Evolutionary conservation across 2,888 invertebrate species (phyloP).

Genomic region (Eupeodes luniger): DNA sequence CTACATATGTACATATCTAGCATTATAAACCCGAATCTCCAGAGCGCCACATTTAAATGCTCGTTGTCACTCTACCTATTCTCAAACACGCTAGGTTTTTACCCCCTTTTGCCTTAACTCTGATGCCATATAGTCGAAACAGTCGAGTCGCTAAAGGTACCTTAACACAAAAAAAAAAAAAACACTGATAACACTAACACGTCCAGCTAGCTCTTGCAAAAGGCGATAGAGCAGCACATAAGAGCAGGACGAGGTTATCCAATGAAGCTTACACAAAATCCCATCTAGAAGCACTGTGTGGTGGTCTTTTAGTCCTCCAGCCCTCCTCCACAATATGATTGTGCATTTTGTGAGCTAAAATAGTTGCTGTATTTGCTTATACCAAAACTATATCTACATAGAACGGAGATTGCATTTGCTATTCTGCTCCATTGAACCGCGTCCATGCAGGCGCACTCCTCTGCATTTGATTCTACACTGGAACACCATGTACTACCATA

Average conservation of each 20-base stretch:
- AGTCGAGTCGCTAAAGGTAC: no score
- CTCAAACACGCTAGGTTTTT: background rate
- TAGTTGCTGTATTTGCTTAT: slow-evolving; percentile 55
- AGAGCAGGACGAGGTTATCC: slow-evolving; percentile 27
- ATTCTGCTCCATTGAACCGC: slow-evolving; percentile 67
- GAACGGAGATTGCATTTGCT: slow-evolving; percentile 53
- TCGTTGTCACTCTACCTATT: slow-evolving; percentile 62
- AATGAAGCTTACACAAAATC: slow-evolving; percentile 39
- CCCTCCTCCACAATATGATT: background rate
- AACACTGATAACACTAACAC: slow-evolving; percentile 50
- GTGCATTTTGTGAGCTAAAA: slow-evolving; percentile 35
- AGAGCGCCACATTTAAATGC: slow-evolving; percentile 64
- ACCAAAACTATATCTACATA: background rate
- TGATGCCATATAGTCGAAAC: background rate
- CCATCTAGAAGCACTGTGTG: slow-evolving; percentile 19
- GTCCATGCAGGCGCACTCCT: slow-evolving; percentile 5
- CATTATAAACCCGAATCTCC: slow-evolving; percentile 7
- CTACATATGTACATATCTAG: background rate
- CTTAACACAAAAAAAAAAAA: background rate
- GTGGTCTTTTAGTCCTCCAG: background rate
- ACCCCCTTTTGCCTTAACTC: background rate
- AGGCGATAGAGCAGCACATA: slow-evolving; percentile 6
- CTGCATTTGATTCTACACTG: no score
- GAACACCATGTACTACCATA: background rate
- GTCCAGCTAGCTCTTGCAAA: slow-evolving; percentile 13